Percentiles rank a stretch among this genome's conserved stretches.
Conservation (phyloP, 1,140 invertebrate genomes). For the Aphis craccivora region DNA sequence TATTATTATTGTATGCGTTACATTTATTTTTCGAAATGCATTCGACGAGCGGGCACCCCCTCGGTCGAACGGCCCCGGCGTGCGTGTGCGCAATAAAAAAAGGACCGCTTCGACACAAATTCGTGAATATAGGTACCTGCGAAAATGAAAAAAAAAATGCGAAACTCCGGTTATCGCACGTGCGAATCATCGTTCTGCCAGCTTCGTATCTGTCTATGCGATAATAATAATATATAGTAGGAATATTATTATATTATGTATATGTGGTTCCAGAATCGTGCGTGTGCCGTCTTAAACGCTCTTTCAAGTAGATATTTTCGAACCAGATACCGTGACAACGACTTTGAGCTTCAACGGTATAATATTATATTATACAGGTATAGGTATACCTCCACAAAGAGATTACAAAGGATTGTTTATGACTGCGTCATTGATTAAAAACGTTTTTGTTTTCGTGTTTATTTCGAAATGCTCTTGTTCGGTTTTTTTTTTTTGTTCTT, state of each 20-base stretch:
- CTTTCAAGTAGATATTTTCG: not conserved
- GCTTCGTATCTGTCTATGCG: not conserved
- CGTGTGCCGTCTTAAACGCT: not conserved
- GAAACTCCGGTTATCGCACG: slow-evolving; percentile 22
- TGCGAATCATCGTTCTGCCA: not conserved
- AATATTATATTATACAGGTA: not conserved
- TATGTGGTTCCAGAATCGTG: not conserved
- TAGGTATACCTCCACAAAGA: not conserved
- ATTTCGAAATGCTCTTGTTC: not conserved
- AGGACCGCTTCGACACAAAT: slow-evolving; percentile 39
- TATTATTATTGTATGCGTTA: not conserved
- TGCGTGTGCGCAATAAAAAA: not conserved
- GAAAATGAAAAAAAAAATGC: not conserved
- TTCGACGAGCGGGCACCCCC: slow-evolving; percentile 29
- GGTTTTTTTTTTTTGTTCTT: not conserved
- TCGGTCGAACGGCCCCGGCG: not conserved
- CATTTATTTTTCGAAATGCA: slow-evolving; percentile 27
- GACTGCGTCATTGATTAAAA: slow-evolving; percentile 1
- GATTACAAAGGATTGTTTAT: not conserved
- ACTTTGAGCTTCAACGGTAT: not conserved
- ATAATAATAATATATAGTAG: not conserved
- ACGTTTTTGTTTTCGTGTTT: slow-evolving; percentile 10
- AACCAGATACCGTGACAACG: not conserved
- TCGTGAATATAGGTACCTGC: not conserved
- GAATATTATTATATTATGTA: not conserved